A percentile compares a stretch with the other conserved stretches of the same genome.
Evolutionary conservation across 2,113 vertebrate genomes (phyloP).

Genomic region (Cynocephalus volans): DNA sequence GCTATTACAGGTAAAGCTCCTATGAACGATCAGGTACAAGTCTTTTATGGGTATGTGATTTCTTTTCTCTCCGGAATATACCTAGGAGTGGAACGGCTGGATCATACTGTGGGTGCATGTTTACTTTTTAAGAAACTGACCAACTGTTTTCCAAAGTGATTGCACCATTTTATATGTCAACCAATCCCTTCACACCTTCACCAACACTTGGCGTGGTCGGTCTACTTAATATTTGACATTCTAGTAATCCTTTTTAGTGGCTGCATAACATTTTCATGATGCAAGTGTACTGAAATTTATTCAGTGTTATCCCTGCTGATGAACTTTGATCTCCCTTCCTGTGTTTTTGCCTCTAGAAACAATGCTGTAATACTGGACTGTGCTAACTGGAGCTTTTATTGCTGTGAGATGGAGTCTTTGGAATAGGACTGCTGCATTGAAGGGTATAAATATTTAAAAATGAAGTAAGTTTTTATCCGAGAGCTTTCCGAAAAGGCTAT

Average conservation of each 20-base stretch:
- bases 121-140: not conserved
- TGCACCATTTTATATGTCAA: not conserved
- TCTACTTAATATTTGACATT: not conserved
- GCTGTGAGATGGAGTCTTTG: not conserved
- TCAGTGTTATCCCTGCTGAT: not conserved
- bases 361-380: accelerated
- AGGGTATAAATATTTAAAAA: conserved; percentile 54
- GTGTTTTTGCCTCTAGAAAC: not conserved
- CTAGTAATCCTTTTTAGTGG: not conserved
- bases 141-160: not conserved
- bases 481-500: not conserved
- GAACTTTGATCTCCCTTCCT: not conserved
- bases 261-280: not conserved
- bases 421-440: not conserved
- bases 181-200: not conserved
- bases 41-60: not conserved
- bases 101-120: not conserved
- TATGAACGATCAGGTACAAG: not conserved
- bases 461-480: not conserved
- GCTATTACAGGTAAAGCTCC: not conserved
- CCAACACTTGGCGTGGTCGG: not conserved
- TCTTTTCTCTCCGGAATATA: not conserved
- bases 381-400: not conserved
- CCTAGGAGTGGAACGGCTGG: not conserved
- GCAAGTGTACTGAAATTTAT: not conserved